phyloP scores from a whole-genome alignment of 2,888 invertebrate species.

The Synanthedon andrenaeformis region DNA sequence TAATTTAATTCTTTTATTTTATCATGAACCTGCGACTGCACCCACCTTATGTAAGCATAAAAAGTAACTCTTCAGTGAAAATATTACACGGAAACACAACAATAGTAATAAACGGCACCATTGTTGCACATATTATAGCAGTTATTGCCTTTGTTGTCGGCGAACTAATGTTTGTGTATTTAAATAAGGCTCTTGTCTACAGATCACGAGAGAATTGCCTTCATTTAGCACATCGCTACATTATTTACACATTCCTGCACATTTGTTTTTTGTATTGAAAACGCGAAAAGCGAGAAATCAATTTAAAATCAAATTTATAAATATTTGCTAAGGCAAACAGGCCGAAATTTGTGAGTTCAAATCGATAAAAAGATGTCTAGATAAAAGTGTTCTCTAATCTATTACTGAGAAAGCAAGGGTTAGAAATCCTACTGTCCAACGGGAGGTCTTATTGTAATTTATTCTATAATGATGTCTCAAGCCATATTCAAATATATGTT shows the following conservation, averaged over 20 bases:
- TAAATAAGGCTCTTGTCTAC: not conserved
- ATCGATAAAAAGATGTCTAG: too few species aligned
- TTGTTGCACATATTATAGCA: not conserved
- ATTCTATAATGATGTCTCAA: too few species aligned
- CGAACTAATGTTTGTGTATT: not conserved
- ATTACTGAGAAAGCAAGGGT: too few species aligned
- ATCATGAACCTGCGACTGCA: constrained; percentile 3
- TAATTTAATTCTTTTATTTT: too few species aligned
- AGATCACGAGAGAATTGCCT: not conserved
- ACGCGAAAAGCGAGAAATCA: not conserved
- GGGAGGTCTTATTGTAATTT: too few species aligned
- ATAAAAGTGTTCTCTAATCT: too few species aligned
- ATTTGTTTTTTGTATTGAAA: not conserved
- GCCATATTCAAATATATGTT: too few species aligned
- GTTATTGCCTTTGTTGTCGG: not conserved
- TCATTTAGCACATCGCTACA: not conserved
- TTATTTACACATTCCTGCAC: not conserved
- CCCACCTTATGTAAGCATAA: not conserved
- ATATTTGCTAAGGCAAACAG: not conserved
- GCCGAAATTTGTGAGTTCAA: too few species aligned
- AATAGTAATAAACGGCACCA: too few species aligned
- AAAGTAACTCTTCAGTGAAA: too few species aligned
- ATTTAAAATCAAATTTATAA: not conserved
- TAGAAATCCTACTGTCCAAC: too few species aligned
- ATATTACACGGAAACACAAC: too few species aligned